Conservation (phyloP, 2,113 vertebrate species). For the Melanostigma gelatinosum region DNA sequence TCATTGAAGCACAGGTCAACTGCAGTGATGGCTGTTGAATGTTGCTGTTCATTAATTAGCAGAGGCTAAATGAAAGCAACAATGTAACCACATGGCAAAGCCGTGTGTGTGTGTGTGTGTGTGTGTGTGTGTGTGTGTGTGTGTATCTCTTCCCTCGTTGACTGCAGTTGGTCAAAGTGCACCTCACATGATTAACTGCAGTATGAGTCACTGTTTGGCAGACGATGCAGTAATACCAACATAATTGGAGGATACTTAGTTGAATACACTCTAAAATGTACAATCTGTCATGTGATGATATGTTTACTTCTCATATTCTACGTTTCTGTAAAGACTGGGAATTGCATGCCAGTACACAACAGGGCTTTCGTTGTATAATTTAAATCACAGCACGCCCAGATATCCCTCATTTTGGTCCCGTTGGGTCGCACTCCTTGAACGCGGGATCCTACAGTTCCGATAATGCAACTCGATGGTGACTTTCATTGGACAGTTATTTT, state of each 20-base stretch:
- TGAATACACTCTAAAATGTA: not conserved
- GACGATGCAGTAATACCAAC: not conserved
- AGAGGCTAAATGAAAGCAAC: not conserved
- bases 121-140: too few species aligned
- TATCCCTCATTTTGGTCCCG: too few species aligned
- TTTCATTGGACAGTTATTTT: too few species aligned
- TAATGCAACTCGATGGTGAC: too few species aligned
- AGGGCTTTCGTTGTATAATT: not conserved
- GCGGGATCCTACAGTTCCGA: too few species aligned
- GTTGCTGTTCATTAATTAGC: constrained; percentile 36
- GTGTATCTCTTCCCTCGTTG: not conserved
- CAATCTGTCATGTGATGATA: not conserved
- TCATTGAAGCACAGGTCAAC: constrained; percentile 49
- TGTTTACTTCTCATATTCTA: not conserved
- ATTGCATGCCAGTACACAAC: not conserved
- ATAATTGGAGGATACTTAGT: not conserved
- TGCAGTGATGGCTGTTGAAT: constrained; percentile 34
- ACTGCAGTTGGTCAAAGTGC: constrained; percentile 15
- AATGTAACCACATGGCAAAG: constrained; percentile 10
- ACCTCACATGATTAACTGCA: constrained; percentile 23
- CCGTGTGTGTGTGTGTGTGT: not conserved
- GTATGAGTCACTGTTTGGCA: constrained; percentile 21
- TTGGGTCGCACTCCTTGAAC: too few species aligned
- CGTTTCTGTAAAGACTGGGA: not conserved
- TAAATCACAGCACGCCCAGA: too few species aligned